Evolutionary conservation across 2,797 vertebrate genomes (phyloP).

Genomic region (Argentina silus): DNA sequence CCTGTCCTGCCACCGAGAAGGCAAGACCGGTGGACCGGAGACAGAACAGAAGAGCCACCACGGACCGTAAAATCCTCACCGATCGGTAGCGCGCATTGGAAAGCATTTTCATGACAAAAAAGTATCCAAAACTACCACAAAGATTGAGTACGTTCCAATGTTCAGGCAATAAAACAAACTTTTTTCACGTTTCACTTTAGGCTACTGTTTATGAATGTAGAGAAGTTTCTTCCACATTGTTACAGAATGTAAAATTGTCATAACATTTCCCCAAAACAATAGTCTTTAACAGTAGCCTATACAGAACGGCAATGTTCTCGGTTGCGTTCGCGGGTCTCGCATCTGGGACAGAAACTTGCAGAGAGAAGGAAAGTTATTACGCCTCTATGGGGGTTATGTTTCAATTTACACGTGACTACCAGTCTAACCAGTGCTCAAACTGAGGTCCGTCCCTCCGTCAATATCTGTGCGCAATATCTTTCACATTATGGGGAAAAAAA

Average conservation of each 20-base stretch:
- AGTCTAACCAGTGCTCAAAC: slow-evolving; percentile 7
- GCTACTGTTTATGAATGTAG: not conserved
- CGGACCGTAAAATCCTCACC: slow-evolving; percentile 38
- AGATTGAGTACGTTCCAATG: not conserved
- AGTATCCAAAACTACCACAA: not conserved
- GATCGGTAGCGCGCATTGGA: slow-evolving; percentile 16
- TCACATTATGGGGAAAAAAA: too few species aligned
- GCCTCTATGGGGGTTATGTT: slow-evolving; percentile 51
- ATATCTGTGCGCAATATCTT: not conserved
- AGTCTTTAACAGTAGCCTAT: not conserved
- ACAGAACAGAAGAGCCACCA: slow-evolving; percentile 60
- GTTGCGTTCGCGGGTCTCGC: not conserved
- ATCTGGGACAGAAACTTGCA: slow-evolving; percentile 28
- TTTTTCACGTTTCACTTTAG: not conserved
- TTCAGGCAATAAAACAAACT: not conserved
- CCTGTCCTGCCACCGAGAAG: slow-evolving; percentile 75
- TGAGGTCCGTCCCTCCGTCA: slow-evolving; percentile 27
- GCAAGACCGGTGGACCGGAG: slow-evolving; percentile 40
- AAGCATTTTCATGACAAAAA: slow-evolving; percentile 39
- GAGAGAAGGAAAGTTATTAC: slow-evolving; percentile 45
- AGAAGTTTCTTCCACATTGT: slow-evolving; percentile 52
- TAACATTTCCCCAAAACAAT: not conserved
- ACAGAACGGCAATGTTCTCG: not conserved
- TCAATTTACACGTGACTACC: slow-evolving; percentile 50
- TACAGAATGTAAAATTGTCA: not conserved